phyloP scores from a whole-genome alignment of 2,888 invertebrate genomes.

The Epirrita christyi region DNA sequence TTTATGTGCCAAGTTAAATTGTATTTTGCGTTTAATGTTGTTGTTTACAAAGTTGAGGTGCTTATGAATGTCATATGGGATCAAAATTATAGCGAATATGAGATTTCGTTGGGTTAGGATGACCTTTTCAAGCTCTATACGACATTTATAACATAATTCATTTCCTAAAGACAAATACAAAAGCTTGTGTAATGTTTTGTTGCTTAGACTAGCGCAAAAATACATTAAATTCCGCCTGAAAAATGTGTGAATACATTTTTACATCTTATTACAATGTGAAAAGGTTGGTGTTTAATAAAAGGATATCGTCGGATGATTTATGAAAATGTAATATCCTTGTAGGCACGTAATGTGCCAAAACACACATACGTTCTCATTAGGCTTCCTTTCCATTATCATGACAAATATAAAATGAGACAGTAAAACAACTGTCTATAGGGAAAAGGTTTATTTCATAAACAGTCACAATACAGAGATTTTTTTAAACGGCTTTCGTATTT shows the following conservation, averaged over 20 bases:
- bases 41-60: constrained; percentile 43
- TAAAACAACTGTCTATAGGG: constrained; percentile 32
- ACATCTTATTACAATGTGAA: constrained; percentile 1
- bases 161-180: too few relatives aligned
- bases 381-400: constrained; percentile 33
- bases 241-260: background rate
- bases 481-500: background rate
- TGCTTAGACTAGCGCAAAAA: background rate
- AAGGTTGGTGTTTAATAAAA: constrained; percentile 16
- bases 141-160: too few relatives aligned
- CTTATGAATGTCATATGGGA: constrained; percentile 12
- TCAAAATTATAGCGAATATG: background rate
- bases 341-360: constrained; percentile 26
- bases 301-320: constrained; percentile 29
- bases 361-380: constrained; percentile 33
- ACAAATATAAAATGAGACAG: constrained; percentile 24
- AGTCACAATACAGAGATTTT: constrained; percentile 8
- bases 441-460: constrained; percentile 41
- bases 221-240: background rate
- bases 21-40: constrained; percentile 47
- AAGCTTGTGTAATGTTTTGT: too few relatives aligned
- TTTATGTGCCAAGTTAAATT: constrained; percentile 53
- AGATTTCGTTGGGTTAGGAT: too few relatives aligned
- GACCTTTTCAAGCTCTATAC: too few relatives aligned
- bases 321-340: constrained; percentile 33